Evolutionary conservation across 2,888 invertebrate species (phyloP).

Genomic region (Entomobrya multifasciata): DNA sequence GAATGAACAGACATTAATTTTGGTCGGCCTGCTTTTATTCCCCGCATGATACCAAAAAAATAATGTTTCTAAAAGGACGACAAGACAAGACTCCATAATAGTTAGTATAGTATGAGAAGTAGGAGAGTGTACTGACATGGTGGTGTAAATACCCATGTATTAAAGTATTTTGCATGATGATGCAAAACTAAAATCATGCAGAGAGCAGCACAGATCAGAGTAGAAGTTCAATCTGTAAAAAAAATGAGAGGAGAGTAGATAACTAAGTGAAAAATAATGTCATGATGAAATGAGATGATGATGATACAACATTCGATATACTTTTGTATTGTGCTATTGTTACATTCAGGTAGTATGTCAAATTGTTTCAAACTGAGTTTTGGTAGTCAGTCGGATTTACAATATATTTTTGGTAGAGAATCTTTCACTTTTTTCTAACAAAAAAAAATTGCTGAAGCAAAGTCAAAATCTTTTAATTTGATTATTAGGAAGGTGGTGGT

Average conservation of each 20-base stretch:
- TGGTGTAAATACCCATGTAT: neutral
- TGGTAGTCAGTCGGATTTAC: too few species aligned
- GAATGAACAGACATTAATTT: conserved; percentile 64
- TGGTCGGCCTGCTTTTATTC: conserved; percentile 63
- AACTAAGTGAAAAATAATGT: conserved; percentile 11
- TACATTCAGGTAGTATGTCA: neutral
- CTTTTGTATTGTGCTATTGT: conserved; percentile 12
- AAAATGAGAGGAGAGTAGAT: too few species aligned
- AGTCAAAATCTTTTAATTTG: neutral
- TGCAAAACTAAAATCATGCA: conserved; percentile 9
- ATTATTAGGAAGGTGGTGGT: neutral
- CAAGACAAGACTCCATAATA: too few species aligned
- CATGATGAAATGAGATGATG: conserved; percentile 5
- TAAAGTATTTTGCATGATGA: neutral
- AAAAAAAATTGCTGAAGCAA: neutral
- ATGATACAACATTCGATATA: conserved; percentile 1
- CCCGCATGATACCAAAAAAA: conserved; percentile 44
- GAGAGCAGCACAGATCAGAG: neutral
- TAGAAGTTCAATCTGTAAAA: neutral
- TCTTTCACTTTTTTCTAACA: neutral
- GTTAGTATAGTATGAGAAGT: neutral
- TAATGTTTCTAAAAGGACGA: conserved; percentile 35
- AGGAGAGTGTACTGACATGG: neutral
- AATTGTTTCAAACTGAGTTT: too few species aligned
- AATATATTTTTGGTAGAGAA: too few species aligned